Evolutionary conservation across 2,888 invertebrate genomes (phyloP), one percentile per base, ranked within the genome.

Genomic region (Leucophenga montana): DNA sequence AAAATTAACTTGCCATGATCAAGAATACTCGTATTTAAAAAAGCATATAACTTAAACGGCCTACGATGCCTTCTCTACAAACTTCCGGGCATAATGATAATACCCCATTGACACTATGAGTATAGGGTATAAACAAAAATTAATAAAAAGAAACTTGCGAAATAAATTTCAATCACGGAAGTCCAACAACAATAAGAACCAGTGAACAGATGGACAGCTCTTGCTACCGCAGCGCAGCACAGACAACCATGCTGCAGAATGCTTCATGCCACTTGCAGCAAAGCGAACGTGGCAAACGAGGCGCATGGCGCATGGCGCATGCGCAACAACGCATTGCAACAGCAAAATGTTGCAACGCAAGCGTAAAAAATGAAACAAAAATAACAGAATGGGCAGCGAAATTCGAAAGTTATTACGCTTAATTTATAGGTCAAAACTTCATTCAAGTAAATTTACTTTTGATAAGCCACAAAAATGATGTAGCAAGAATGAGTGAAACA

Each of bases 321-420:
- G 64, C 50, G 48, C 50, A 31, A 64, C 50, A 27, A 48, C 20
- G 50, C 48, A 27, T 14, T 27, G 48, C 46, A 22, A 64, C 5
- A 9, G 61, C 62, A 62, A 46, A 13, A 20, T 18, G 16, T 3
- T 27, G 27, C 16, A 61, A n/a, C 61, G 5, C 5, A 39, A 48
- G 16, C 48, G 6, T 6, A 48, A 16, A 33, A 8, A 46, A 64
- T 46, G 53, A 57, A 50, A 53, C 39, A 62, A 70, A 66, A 44
- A n/a, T 5, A 53, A 66, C 48, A 66, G 16, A 64, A 64, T 48
- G 3, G 62, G 62, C 48, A 44, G 46, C 50, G 50, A 82, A 82
- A 79, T 80, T 82, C 79, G 81, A 82, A 82, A 82, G 81, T 83
- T 82, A 82, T 82, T 82, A 81, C 81, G 77, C 72, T 81, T 83